A percentile compares a stretch with the other conserved stretches of the same genome.
These are phyloP conservation scores for Lepidocyrtinus sp. DNA, from an alignment of 2,888 invertebrate genomes.

Conservation along the genomic window DNA sequence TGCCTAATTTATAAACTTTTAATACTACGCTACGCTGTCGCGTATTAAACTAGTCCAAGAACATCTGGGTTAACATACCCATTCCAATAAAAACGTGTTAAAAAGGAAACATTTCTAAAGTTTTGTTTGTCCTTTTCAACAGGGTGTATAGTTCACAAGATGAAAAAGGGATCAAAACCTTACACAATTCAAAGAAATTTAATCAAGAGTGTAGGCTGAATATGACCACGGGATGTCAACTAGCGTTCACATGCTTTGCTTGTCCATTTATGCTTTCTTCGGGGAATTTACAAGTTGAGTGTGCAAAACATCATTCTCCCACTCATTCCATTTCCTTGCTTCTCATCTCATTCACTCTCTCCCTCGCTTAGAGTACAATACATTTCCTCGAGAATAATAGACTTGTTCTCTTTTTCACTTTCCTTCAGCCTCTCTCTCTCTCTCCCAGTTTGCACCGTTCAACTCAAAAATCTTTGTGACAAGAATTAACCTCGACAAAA, in stretches of 20 bases:
- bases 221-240: not conserved
- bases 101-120: not conserved
- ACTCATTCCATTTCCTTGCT: conserved; percentile 4
- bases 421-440: not conserved
- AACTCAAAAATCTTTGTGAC: not conserved
- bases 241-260: not conserved
- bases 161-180: conserved; percentile 9
- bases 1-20: too few relatives aligned
- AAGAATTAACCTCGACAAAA: conserved; percentile 7
- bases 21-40: too few relatives aligned
- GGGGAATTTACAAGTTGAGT: not conserved
- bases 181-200: conserved; percentile 24
- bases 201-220: conserved; percentile 13
- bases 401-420: not conserved
- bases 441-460: not conserved
- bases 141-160: not conserved
- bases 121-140: not conserved
- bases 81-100: not conserved
- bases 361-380: not conserved
- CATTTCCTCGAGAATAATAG: conserved; percentile 13
- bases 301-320: not conserved
- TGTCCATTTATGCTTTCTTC: not conserved
- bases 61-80: not conserved
- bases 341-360: not conserved
- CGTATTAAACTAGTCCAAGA: too few relatives aligned